phyloP scores from a whole-genome alignment of 2,113 vertebrate genomes.

The Patagioenas fasciata region DNA sequence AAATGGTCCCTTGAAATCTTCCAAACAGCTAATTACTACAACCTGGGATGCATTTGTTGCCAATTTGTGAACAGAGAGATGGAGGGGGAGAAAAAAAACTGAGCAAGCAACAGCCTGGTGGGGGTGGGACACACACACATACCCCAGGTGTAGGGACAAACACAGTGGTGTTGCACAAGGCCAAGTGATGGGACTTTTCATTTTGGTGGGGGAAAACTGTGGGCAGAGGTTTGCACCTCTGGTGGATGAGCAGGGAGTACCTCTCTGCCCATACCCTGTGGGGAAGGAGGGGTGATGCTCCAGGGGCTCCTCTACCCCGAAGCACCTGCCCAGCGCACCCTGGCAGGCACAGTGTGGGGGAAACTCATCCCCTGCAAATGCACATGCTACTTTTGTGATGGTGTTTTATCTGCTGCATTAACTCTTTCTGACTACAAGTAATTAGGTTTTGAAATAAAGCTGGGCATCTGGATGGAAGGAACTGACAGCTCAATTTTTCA shows the following conservation, averaged over 20 bases:
- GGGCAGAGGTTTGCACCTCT: not conserved
- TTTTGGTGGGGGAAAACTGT: not conserved
- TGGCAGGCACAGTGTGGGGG: not conserved
- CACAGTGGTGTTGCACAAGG: accelerated
- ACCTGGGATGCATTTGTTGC: not conserved
- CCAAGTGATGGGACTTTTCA: accelerated
- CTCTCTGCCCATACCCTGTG: not conserved
- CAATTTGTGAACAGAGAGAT: not conserved
- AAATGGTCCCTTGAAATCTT: not conserved
- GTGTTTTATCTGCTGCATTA: not conserved
- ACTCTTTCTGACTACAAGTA: not conserved
- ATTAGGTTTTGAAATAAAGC: not conserved
- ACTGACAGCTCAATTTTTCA: slow-evolving; percentile 38
- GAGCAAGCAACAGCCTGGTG: not conserved
- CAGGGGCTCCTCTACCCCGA: accelerated
- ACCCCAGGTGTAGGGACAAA: accelerated
- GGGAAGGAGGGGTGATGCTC: not conserved
- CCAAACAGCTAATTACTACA: not conserved
- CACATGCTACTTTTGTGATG: not conserved
- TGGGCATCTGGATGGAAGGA: not conserved
- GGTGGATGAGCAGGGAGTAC: not conserved
- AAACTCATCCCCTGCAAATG: accelerated
- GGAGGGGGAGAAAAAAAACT: not conserved
- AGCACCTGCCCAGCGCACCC: not conserved
- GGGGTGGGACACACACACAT: accelerated